Evolutionary conservation across 2,888 invertebrate species (phyloP), one percentile per base, ranked within the genome.

Genomic region (Tryphoninae sp.): DNA sequence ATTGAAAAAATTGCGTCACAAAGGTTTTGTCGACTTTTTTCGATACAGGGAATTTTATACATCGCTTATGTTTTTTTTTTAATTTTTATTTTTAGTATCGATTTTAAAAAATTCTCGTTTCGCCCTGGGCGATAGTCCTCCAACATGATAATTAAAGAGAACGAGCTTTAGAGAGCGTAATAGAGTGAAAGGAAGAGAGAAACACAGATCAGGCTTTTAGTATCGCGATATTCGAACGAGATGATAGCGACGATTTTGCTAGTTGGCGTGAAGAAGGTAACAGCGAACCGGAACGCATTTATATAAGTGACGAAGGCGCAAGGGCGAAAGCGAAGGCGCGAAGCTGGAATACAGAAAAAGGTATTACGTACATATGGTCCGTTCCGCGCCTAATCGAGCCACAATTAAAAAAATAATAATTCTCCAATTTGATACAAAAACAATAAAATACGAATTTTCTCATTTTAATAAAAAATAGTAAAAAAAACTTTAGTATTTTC

Each of bases 251-350:
- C 61, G 49, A 61, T 13, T 53, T 4, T 9, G 64, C 22, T 55
- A 26, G 23, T 74, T 71, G 22, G 26, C 49, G 72, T 61, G 40
- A 53, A 73, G 33, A 51, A 26, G 23, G 13, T 59, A 45, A 33
- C 61, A 13, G 59, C 9, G 55, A 55, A 55, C 19, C 11, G n/a
- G 16, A 45, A 71, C 59, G 69, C 61, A 62, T 33, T 33, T 51
- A 16, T 40, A 73, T 11, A 40, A 62, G 26, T 19, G 22, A 22
- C 13, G 33, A 40, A 61, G 49, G 33, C 4, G 13, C 33, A 62
- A 51, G 22, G 2, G n/a, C 26, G 42, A 23, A 22, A 40, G 16
- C 55, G 19, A 19, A 19, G 9, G 19, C 8, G 19, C 40, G 61
- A 13, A n/a, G 49, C 3, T 11, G 16, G 49, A 62, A 33, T 55